phyloP scores from a whole-genome alignment of 2,113 vertebrate species.

The Bos javanicus region DNA sequence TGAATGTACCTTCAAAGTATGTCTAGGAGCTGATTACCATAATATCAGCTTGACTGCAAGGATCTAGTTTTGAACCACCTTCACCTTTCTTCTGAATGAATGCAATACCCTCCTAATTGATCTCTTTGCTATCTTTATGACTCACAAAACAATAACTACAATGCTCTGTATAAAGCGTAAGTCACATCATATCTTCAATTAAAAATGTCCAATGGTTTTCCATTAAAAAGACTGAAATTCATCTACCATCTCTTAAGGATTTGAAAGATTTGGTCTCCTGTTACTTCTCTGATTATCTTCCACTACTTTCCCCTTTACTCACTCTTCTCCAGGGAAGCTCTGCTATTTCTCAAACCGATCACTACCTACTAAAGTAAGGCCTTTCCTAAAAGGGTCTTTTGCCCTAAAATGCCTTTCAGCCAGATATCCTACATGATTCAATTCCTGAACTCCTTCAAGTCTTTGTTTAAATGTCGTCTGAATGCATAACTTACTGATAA shows the following conservation, averaged over 20 bases:
- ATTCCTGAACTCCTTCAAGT: background rate
- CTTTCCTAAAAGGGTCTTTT: background rate
- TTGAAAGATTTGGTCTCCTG: background rate
- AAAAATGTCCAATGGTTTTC: background rate
- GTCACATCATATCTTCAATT: background rate
- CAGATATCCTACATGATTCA: background rate
- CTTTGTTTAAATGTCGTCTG: background rate
- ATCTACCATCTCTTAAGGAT: background rate
- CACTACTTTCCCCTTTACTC: background rate
- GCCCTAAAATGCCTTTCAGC: background rate
- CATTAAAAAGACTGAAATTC: background rate
- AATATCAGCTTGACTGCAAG: background rate
- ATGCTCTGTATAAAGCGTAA: background rate
- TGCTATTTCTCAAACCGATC: background rate
- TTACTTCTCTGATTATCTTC: background rate
- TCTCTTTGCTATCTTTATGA: background rate
- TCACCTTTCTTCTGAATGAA: background rate
- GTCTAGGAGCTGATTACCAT: background rate
- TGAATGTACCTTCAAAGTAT: background rate
- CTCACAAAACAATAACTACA: background rate
- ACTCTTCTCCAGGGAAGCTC: background rate
- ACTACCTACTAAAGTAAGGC: background rate
- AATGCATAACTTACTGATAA: background rate
- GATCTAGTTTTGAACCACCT: background rate
- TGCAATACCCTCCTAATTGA: background rate